Percentiles rank a stretch among this genome's conserved stretches.
These are phyloP conservation scores for Brotula barbata DNA, from an alignment of 2,797 vertebrate species.

Conservation along the genomic window DNA sequence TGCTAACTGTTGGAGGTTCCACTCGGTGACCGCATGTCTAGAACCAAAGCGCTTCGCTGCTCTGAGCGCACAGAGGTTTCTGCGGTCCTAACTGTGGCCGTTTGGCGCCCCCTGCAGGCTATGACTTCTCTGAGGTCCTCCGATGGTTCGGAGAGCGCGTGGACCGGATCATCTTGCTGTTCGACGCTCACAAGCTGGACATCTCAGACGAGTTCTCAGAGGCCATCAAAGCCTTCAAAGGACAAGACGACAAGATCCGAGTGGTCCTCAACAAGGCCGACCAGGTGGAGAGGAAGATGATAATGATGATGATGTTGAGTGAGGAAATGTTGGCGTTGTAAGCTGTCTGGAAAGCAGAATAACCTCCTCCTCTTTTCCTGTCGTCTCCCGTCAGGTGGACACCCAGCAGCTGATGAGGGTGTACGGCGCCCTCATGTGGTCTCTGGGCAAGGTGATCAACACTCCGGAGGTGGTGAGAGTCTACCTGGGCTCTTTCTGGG, in stretches of 20 bases:
- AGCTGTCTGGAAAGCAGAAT: background rate
- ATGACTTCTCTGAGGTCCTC: slow-evolving; percentile 93
- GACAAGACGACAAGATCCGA: slow-evolving; percentile 96
- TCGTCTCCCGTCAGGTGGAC: slow-evolving; percentile 79
- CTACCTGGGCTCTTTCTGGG: slow-evolving; percentile 97
- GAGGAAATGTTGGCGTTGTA: too few species aligned
- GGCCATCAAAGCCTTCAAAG: slow-evolving; percentile 92
- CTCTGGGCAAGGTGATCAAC: slow-evolving; percentile 95
- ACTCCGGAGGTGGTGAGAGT: slow-evolving; percentile 94
- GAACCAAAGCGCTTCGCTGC: too few species aligned
- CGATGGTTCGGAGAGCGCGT: slow-evolving; percentile 97
- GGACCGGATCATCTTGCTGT: slow-evolving; percentile 95
- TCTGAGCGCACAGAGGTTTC: too few species aligned
- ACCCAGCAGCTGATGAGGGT: slow-evolving; percentile 97
- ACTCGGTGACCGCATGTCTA: too few species aligned
- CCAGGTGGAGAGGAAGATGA: slow-evolving; percentile 73
- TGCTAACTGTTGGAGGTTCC: too few species aligned
- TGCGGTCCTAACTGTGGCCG: too few species aligned
- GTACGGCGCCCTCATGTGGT: slow-evolving; percentile 98
- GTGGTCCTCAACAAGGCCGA: slow-evolving; percentile 97
- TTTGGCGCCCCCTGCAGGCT: slow-evolving; percentile 77
- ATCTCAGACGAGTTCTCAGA: slow-evolving; percentile 99
- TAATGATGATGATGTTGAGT: background rate
- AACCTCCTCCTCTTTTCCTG: background rate
- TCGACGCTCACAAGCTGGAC: slow-evolving; percentile 97